Evolutionary conservation across 1,140 invertebrate genomes (phyloP).

Genomic region (Charaxes varanes): DNA sequence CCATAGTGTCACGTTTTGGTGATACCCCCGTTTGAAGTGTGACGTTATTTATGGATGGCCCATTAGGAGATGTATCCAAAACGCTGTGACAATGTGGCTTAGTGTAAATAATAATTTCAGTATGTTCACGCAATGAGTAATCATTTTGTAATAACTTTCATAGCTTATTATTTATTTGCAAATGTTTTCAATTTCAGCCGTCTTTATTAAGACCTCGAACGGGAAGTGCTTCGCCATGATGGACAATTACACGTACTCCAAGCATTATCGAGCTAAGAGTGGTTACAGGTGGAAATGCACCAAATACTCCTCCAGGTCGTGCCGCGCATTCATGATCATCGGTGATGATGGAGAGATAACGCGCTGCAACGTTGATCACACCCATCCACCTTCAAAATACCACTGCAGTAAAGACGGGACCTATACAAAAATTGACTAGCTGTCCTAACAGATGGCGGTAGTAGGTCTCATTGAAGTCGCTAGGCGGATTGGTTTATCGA

Average conservation of each 20-base stretch:
- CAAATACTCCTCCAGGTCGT: constrained; percentile 12
- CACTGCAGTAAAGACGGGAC: constrained; percentile 4
- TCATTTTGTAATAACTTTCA: too few relatives aligned
- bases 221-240: constrained; percentile 17
- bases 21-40: too few relatives aligned
- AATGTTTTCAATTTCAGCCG: constrained; percentile 16
- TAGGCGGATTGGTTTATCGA: too few relatives aligned
- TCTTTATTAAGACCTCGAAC: constrained; percentile 13
- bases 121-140: too few relatives aligned
- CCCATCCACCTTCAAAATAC: constrained; percentile 18
- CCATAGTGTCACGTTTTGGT: too few relatives aligned
- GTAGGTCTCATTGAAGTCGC: too few relatives aligned
- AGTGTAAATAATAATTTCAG: too few relatives aligned
- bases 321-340: constrained; percentile 19
- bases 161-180: too few relatives aligned
- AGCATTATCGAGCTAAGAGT: constrained; percentile 19
- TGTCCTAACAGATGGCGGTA: too few relatives aligned
- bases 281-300: constrained; percentile 30
- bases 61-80: too few relatives aligned
- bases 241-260: constrained; percentile 23
- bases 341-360: constrained; percentile 9
- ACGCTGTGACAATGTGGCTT: too few relatives aligned
- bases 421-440: constrained; percentile 9
- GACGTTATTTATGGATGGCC: too few relatives aligned
- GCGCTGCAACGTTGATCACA: constrained; percentile 6